These are phyloP conservation scores for Cyprinodon brontotheroides DNA, from an alignment of 2,113 vertebrate species.

Conservation along the genomic window DNA sequence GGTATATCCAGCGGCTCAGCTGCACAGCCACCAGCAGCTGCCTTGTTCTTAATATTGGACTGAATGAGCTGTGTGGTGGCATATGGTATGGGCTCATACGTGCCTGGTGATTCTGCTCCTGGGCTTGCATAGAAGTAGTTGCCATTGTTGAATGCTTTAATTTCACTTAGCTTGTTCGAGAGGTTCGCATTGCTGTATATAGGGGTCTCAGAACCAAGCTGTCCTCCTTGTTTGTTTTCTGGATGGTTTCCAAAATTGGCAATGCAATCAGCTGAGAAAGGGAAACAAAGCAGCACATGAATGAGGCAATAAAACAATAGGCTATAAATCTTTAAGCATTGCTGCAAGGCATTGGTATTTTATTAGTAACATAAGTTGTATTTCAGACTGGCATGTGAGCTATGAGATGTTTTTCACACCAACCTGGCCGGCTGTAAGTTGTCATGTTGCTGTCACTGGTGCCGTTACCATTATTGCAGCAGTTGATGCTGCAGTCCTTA, in stretches of 20 bases:
- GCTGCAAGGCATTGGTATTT: constrained; percentile 3
- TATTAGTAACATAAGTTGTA: not conserved
- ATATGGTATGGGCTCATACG: constrained; percentile 89
- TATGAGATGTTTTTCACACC: constrained; percentile 42
- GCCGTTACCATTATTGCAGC: constrained; percentile 90
- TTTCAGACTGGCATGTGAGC: not conserved
- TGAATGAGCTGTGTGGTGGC: constrained; percentile 97
- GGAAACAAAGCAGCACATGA: constrained; percentile 29
- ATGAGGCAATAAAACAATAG: constrained; percentile 21
- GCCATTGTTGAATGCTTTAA: constrained; percentile 95
- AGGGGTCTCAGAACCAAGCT: constrained; percentile 89
- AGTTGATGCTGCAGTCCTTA: constrained; percentile 94
- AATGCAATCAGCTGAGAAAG: constrained; percentile 91
- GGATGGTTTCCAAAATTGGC: constrained; percentile 96
- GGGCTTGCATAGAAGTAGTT: constrained; percentile 90
- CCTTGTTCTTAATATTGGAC: constrained; percentile 87
- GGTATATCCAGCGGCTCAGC: constrained; percentile 84
- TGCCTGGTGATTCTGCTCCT: constrained; percentile 77
- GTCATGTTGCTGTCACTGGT: constrained; percentile 95
- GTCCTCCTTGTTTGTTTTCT: constrained; percentile 90
- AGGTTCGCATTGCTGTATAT: constrained; percentile 95
- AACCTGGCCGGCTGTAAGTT: constrained; percentile 94
- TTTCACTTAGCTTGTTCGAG: constrained; percentile 95
- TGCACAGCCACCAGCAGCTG: constrained; percentile 26
- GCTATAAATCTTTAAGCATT: constrained; percentile 3